Conservation (phyloP, 2,113 vertebrate species). For the Empidonax traillii region DNA sequence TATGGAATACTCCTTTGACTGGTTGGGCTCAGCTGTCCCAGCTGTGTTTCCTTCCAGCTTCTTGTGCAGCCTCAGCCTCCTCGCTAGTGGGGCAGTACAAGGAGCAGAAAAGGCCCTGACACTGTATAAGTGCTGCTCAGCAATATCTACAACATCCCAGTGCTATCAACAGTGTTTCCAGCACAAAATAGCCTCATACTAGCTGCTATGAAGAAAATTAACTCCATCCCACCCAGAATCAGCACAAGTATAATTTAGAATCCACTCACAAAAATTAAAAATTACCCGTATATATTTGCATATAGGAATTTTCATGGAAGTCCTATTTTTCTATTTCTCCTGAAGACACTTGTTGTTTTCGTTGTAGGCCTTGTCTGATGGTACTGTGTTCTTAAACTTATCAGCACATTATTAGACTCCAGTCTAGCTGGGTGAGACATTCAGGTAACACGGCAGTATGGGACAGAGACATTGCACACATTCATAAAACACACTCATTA, state of each 20-base stretch:
- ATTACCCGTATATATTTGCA: neutral
- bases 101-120: neutral
- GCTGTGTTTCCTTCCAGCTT: neutral
- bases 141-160: neutral
- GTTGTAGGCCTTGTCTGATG: neutral
- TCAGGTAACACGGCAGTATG: neutral
- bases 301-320: neutral
- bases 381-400: neutral
- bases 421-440: neutral
- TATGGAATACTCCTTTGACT: neutral
- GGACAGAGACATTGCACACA: neutral
- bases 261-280: neutral
- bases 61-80: neutral
- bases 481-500: neutral
- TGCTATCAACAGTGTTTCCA: neutral
- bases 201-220: neutral
- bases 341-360: neutral
- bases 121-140: accelerated
- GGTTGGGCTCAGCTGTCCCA: neutral
- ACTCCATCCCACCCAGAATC: neutral
- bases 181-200: neutral
- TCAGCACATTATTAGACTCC: neutral
- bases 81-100: neutral
- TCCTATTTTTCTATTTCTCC: neutral
- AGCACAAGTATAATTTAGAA: neutral